Conservation (phyloP, 2,113 vertebrate genomes). For the Oryzias curvinotus region DNA sequence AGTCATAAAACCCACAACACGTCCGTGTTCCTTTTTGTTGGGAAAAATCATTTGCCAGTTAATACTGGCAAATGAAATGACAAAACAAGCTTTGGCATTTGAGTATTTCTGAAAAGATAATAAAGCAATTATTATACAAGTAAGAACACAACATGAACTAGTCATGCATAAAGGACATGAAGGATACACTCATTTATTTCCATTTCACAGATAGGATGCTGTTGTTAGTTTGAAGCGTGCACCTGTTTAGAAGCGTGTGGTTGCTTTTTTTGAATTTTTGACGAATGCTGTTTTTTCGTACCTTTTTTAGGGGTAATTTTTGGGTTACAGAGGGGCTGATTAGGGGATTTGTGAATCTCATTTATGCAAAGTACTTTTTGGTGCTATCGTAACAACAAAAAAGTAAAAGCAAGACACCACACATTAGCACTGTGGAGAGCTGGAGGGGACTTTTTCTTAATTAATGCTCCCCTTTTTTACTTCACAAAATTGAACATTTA, state of each 20-base stretch:
- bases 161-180: not conserved
- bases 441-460: no score
- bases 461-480: no score
- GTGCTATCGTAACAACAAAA: no score
- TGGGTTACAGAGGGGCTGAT: not conserved
- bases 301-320: no score
- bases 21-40: not conserved
- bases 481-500: no score
- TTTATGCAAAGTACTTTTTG: no score
- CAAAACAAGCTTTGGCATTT: constrained; percentile 13
- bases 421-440: no score
- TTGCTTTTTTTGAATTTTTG: not conserved
- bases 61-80: constrained; percentile 19
- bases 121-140: not conserved
- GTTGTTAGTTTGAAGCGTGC: not conserved
- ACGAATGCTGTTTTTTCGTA: no score
- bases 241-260: not conserved
- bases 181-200: not conserved
- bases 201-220: not conserved
- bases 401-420: no score
- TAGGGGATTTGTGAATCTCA: not conserved
- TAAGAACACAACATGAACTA: constrained; percentile 11
- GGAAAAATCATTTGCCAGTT: not conserved
- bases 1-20: not conserved
- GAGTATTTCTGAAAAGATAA: not conserved